Conservation (phyloP, 1,140 invertebrate species). For the Brachionus rubens region DNA sequence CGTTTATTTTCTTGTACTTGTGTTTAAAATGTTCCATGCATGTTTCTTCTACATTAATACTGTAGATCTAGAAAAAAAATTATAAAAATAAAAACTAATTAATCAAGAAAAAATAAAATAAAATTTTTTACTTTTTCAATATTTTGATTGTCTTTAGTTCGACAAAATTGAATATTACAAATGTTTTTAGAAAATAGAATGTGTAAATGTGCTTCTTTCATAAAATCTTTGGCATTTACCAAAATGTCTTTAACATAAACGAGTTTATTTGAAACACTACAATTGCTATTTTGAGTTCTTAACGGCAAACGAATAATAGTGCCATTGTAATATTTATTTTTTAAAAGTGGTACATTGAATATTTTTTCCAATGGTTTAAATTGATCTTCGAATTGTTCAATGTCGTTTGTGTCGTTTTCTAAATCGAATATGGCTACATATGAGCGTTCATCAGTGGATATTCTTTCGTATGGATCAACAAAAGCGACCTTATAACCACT, state of each 20-base stretch:
- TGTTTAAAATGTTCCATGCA: slow-evolving; percentile 44
- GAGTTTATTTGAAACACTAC: slow-evolving; percentile 41
- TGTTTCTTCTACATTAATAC: slow-evolving; percentile 35
- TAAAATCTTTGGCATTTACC: slow-evolving; percentile 42
- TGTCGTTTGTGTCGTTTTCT: slow-evolving; percentile 41
- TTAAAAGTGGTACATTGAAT: slow-evolving; percentile 37
- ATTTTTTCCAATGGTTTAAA: slow-evolving; percentile 46
- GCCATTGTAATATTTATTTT: slow-evolving; percentile 36
- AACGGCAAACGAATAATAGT: slow-evolving; percentile 46
- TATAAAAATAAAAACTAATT: not conserved
- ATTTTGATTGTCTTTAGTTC: slow-evolving; percentile 46
- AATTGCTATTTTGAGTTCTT: slow-evolving; percentile 33
- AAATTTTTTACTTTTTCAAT: slow-evolving; percentile 40
- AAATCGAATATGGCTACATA: slow-evolving; percentile 46
- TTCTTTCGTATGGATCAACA: slow-evolving; percentile 43
- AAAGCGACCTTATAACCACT: slow-evolving; percentile 43
- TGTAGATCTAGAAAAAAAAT: slow-evolving; percentile 10
- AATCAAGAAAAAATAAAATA: not conserved
- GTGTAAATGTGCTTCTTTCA: slow-evolving; percentile 40
- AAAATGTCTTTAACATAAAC: slow-evolving; percentile 42
- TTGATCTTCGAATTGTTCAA: slow-evolving; percentile 44
- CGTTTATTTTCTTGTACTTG: slow-evolving; percentile 39
- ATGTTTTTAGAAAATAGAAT: slow-evolving; percentile 40
- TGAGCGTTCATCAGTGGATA: slow-evolving; percentile 10
- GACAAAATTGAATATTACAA: slow-evolving; percentile 40